A percentile compares a stretch with the other conserved stretches of the same genome.
phyloP scores from a whole-genome alignment of 1,140 invertebrate genomes.

The Ceratina australensis region DNA sequence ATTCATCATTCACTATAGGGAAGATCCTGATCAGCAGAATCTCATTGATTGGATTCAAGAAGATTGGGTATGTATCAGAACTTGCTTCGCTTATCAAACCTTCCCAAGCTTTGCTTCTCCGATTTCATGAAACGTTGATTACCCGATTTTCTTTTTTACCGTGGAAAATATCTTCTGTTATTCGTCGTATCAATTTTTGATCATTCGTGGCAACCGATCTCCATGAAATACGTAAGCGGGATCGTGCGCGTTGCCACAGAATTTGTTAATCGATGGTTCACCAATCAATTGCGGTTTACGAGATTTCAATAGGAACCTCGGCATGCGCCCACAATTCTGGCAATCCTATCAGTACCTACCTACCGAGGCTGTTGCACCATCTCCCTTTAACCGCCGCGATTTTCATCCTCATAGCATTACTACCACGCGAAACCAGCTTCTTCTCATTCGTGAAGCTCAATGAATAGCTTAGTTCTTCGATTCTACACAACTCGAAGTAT shows the following conservation, averaged over 20 bases:
- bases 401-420: not conserved
- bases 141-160: no score
- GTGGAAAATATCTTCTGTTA: no score
- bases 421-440: no score
- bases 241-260: not conserved
- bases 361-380: not conserved
- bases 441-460: not conserved
- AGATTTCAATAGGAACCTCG: slow-evolving; percentile 52
- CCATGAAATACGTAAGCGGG: no score
- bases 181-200: no score
- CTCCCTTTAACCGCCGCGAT: not conserved
- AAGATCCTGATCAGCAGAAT: slow-evolving; percentile 98
- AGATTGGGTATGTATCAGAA: slow-evolving; percentile 89
- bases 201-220: no score
- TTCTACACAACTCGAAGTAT: no score
- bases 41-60: slow-evolving; percentile 99
- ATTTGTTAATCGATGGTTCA: slow-evolving; percentile 41
- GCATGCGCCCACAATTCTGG: slow-evolving; percentile 27
- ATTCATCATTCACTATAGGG: slow-evolving; percentile 97
- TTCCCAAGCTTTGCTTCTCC: no score
- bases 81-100: no score
- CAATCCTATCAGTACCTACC: slow-evolving; percentile 39
- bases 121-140: no score
- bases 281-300: slow-evolving; percentile 49
- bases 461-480: slow-evolving; percentile 32